Evolutionary conservation across 1,140 invertebrate genomes (phyloP).

Genomic region (Papilio aristodemus): DNA sequence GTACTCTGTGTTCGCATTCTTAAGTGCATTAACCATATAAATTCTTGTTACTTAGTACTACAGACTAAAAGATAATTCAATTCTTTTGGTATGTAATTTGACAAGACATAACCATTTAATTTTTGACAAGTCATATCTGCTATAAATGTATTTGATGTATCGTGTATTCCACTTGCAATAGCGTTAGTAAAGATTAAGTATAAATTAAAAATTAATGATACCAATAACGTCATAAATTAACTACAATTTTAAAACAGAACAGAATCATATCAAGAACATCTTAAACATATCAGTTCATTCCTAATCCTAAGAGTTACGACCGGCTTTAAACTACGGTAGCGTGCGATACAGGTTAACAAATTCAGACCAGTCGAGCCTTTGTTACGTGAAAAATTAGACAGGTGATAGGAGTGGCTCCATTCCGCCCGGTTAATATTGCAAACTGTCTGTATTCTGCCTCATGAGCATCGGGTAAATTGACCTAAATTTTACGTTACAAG

Average conservation of each 20-base stretch:
- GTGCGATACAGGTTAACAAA: constrained; percentile 6
- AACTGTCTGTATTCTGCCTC: constrained; percentile 13
- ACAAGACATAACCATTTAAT: too few relatives aligned
- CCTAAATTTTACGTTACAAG: constrained; percentile 4
- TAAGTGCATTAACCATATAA: constrained; percentile 16
- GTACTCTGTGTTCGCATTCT: constrained; percentile 6
- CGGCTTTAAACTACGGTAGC: constrained; percentile 2
- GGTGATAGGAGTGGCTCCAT: constrained; percentile 19
- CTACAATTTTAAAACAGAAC: background rate
- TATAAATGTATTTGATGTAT: too few relatives aligned
- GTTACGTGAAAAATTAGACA: constrained; percentile 27
- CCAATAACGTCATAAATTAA: background rate
- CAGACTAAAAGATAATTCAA: background rate
- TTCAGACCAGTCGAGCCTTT: background rate
- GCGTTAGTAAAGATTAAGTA: too few relatives aligned
- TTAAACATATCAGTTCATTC: background rate
- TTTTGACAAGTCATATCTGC: background rate
- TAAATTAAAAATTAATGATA: too few relatives aligned
- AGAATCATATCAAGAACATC: background rate
- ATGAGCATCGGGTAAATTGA: background rate
- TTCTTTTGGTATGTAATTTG: background rate
- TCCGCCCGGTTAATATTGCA: constrained; percentile 20
- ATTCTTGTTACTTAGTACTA: constrained; percentile 8
- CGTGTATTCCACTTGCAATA: too few relatives aligned
- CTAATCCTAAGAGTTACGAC: background rate